Evolutionary conservation across 2,888 invertebrate genomes (phyloP), one percentile per base, ranked within the genome.

Genomic region (Laspeyria flexula): DNA sequence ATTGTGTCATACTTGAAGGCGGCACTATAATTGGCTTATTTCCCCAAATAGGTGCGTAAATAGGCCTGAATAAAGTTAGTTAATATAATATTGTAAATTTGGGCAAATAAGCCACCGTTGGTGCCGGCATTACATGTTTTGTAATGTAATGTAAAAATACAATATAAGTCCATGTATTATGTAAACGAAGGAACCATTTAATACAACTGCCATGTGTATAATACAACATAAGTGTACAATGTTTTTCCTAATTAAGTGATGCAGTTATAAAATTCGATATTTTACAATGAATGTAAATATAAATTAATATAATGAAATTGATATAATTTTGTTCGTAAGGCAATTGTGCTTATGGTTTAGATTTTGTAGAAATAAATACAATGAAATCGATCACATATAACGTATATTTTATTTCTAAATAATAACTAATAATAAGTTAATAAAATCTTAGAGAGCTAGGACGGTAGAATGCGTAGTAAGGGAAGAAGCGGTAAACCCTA

Each of bases 401-500:
- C 15, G 21, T 42, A 48, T 25, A 38, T 50, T 45, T 43, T 70
- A 55, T 27, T 13, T 43, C 27, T 45, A 30, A 33, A 34, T 10
- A 31, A 15, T 38, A 16, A 44, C 29, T 23, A 65, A 69, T 61
- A 53, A 58, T 70, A 77, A 63, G 48, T 55, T 78, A 88, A 68
- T 83, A 88, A 76, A 74, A 88, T 73, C 84, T 79, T 78, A 89
- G 85, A 86, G 86, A 88, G 83, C 87, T 83, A 56, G 86, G 87
- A 11, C 77, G 78, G 60, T 86, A 83, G 63, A 73, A 87, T 49
- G 76, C 57, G 43, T 85, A 86, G 51, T 85, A 85, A 1, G 87
- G 86, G 47, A 84, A 81, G 33, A 69, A 76, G 54, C 70, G 79
- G 38, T 79, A 76, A 10, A 76, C 79, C 43, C 80, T 75, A 55